Percentiles rank a stretch among this genome's conserved stretches.
Conservation (phyloP, 2,888 invertebrate species). For the Xanthorhoe spadicearia region DNA sequence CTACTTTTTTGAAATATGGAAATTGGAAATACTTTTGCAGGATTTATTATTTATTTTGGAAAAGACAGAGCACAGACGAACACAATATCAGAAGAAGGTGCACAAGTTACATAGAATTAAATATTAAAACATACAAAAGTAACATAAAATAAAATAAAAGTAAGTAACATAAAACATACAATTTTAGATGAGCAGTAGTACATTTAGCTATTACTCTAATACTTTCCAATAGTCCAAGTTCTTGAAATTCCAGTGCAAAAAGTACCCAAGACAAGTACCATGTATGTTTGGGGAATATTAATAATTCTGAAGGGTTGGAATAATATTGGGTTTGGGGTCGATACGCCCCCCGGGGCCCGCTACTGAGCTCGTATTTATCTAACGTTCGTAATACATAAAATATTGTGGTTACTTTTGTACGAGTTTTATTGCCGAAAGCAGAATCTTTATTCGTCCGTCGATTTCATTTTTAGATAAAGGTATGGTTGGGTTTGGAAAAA, state of each 20-base stretch:
- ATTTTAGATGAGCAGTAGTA: no score
- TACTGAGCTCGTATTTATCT: slow-evolving; percentile 29
- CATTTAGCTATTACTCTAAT: not conserved
- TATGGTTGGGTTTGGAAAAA: not conserved
- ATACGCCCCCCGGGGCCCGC: slow-evolving; percentile 31
- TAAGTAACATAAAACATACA: no score
- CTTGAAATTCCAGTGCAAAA: slow-evolving; percentile 40
- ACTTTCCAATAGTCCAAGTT: not conserved
- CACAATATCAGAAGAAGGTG: no score
- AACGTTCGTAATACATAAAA: slow-evolving; percentile 21
- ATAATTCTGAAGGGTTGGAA: slow-evolving; percentile 66
- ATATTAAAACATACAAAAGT: no score
- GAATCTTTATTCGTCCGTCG: not conserved
- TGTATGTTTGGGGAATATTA: slow-evolving; percentile 56
- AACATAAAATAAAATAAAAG: no score
- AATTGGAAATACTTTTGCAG: not conserved
- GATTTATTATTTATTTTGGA: not conserved
- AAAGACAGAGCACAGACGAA: no score
- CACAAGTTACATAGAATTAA: no score
- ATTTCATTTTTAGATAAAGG: not conserved
- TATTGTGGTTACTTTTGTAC: slow-evolving; percentile 20
- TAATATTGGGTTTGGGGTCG: slow-evolving; percentile 57
- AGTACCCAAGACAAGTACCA: slow-evolving; percentile 52
- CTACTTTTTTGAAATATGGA: slow-evolving; percentile 11
- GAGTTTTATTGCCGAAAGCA: slow-evolving; percentile 15